A percentile compares a stretch with the other conserved stretches of the same genome.
phyloP scores from a whole-genome alignment of 2,113 vertebrate genomes.

The Pituophis catenifer region DNA sequence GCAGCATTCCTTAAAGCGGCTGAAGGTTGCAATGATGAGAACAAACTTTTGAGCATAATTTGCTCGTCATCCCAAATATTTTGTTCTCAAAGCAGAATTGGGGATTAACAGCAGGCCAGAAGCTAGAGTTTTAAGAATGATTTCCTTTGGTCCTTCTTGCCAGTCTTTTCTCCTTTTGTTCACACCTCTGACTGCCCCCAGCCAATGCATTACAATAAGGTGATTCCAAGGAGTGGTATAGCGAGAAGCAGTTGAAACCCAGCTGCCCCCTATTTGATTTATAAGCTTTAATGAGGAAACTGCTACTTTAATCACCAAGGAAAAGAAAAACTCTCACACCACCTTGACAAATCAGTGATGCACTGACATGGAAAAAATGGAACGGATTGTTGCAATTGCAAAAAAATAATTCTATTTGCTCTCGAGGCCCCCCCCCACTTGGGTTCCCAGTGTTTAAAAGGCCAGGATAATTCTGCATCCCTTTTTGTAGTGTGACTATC shows the following conservation, averaged over 20 bases:
- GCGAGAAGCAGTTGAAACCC: slow-evolving; percentile 52
- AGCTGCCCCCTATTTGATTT: slow-evolving; percentile 50
- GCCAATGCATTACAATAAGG: slow-evolving; percentile 58
- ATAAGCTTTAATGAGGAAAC: slow-evolving; percentile 58
- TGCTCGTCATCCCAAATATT: slow-evolving; percentile 69
- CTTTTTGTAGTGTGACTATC: slow-evolving; percentile 40
- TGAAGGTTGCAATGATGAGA: slow-evolving; percentile 66
- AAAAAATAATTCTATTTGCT: slow-evolving; percentile 22
- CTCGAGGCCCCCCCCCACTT: background rate
- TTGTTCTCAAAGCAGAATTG: slow-evolving; percentile 64
- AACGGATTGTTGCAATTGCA: slow-evolving; percentile 15
- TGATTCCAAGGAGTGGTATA: slow-evolving; percentile 58
- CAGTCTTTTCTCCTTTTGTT: slow-evolving; percentile 30
- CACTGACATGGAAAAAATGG: slow-evolving; percentile 48
- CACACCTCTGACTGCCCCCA: slow-evolving; percentile 38
- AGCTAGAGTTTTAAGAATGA: slow-evolving; percentile 58
- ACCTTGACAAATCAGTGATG: slow-evolving; percentile 36
- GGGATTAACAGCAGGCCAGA: slow-evolving; percentile 67
- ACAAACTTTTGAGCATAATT: slow-evolving; percentile 65
- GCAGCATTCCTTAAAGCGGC: slow-evolving; percentile 68
- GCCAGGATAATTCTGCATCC: slow-evolving; percentile 26
- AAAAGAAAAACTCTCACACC: slow-evolving; percentile 41
- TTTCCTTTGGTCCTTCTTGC: slow-evolving; percentile 57
- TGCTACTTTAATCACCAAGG: slow-evolving; percentile 57
- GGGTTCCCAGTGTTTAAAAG: slow-evolving; percentile 7